Evolutionary conservation across 2,797 vertebrate species (phyloP).

Genomic region (Pipistrellus nathusii): DNA sequence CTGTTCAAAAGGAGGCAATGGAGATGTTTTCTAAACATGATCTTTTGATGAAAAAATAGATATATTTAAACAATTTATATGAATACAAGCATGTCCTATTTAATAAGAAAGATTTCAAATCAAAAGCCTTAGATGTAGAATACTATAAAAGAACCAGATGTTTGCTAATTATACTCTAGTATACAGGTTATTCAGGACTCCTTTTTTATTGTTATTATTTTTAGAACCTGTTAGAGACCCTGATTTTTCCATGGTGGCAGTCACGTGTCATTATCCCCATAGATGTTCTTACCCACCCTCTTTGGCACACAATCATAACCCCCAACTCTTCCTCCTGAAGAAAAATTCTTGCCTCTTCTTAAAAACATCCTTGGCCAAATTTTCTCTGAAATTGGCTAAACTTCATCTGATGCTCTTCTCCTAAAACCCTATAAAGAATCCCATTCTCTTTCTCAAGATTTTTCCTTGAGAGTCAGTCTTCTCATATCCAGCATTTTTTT

Average conservation of each 20-base stretch:
- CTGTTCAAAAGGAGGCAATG: not conserved
- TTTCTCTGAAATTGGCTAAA: not conserved
- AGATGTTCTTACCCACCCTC: not conserved
- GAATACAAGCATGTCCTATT: not conserved
- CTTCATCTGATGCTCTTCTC: not conserved
- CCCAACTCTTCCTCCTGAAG: not conserved
- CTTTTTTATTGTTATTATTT: not conserved
- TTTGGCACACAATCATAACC: not conserved
- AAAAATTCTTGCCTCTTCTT: not conserved
- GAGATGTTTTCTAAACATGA: constrained; percentile 1
- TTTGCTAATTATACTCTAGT: not conserved
- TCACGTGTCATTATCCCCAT: not conserved
- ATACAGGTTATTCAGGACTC: not conserved
- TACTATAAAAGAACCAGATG: not conserved
- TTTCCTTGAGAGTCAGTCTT: not conserved
- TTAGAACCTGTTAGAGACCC: not conserved
- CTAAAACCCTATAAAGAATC: not conserved
- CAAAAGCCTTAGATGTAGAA: not conserved
- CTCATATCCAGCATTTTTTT: not conserved
- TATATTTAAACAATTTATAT: not conserved
- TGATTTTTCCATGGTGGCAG: not conserved
- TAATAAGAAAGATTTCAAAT: constrained; percentile 23
- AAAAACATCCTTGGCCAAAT: not conserved
- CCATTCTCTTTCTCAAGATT: not conserved
- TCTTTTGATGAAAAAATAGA: not conserved